Percentiles rank a stretch among this genome's conserved stretches.
phyloP scores from a whole-genome alignment of 2,888 invertebrate genomes.

The Empis stercorea region DNA sequence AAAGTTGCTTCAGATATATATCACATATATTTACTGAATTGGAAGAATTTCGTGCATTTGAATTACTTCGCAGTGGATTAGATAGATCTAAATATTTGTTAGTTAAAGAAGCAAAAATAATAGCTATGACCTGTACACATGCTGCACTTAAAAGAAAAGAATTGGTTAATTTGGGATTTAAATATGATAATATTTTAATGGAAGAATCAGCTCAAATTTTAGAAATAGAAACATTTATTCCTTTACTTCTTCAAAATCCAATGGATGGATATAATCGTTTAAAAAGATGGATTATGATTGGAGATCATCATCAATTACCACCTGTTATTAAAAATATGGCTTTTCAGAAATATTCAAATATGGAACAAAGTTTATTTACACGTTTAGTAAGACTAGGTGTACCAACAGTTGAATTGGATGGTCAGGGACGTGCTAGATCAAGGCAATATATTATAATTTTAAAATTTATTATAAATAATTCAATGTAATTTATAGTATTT shows the following conservation, averaged over 20 bases:
- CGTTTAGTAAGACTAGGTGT: constrained; percentile 91
- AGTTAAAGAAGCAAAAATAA: constrained; percentile 98
- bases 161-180: constrained; percentile 86
- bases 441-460: constrained; percentile 11
- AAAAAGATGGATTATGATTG: constrained; percentile 99
- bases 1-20: constrained; percentile 89
- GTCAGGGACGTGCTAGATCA: constrained; percentile 89
- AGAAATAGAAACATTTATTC: constrained; percentile 99
- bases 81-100: constrained; percentile 93
- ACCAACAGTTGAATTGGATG: constrained; percentile 93
- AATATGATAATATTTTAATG: constrained; percentile 98
- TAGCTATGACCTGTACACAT: constrained; percentile 99
- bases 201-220: constrained; percentile 98
- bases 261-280: constrained; percentile 89
- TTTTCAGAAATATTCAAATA: constrained; percentile 98
- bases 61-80: constrained; percentile 83
- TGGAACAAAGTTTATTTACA: constrained; percentile 98
- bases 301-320: constrained; percentile 97
- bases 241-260: constrained; percentile 94
- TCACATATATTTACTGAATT: constrained; percentile 91
- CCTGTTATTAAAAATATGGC: constrained; percentile 99
- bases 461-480: neutral
- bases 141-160: constrained; percentile 95
- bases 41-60: constrained; percentile 97
- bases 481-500: constrained; percentile 49